Percentiles rank a stretch among this genome's conserved stretches.
phyloP scores from a whole-genome alignment of 2,888 invertebrate genomes.

The Tachina lurida region DNA sequence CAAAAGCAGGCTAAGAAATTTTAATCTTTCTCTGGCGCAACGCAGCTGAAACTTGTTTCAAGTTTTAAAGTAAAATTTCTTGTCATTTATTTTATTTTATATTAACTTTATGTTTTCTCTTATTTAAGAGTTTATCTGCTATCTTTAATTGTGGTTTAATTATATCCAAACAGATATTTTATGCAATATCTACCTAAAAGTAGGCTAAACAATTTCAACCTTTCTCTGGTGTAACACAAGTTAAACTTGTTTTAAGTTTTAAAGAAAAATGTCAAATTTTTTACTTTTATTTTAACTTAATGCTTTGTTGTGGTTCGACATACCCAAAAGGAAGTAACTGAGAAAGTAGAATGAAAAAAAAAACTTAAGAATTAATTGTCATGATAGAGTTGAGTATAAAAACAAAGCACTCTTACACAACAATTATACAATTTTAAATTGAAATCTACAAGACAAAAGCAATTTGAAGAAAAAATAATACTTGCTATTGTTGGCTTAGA shows the following conservation, averaged over 20 bases:
- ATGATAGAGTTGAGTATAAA: conserved; percentile 1
- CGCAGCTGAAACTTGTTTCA: no score
- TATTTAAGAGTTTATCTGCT: no score
- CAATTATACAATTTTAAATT: conserved; percentile 31
- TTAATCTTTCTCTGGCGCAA: no score
- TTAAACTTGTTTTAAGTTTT: neutral
- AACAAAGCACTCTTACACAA: conserved; percentile 6
- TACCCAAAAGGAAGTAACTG: neutral
- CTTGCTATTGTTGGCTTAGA: conserved; percentile 17
- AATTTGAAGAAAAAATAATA: conserved; percentile 19
- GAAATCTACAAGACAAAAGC: conserved; percentile 35
- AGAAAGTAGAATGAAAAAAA: neutral
- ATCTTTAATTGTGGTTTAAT: neutral
- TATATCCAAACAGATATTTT: neutral
- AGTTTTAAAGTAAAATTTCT: no score
- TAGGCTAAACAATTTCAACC: neutral
- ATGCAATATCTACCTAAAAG: neutral
- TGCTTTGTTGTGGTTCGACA: neutral
- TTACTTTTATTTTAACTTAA: neutral
- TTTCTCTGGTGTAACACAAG: neutral
- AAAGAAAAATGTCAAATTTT: neutral
- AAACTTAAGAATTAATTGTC: conserved; percentile 44
- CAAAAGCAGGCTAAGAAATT: no score
- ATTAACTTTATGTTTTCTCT: no score
- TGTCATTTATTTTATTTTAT: no score